Evolutionary conservation across 2,888 invertebrate genomes (phyloP).

Genomic region (Diarsia mendica): DNA sequence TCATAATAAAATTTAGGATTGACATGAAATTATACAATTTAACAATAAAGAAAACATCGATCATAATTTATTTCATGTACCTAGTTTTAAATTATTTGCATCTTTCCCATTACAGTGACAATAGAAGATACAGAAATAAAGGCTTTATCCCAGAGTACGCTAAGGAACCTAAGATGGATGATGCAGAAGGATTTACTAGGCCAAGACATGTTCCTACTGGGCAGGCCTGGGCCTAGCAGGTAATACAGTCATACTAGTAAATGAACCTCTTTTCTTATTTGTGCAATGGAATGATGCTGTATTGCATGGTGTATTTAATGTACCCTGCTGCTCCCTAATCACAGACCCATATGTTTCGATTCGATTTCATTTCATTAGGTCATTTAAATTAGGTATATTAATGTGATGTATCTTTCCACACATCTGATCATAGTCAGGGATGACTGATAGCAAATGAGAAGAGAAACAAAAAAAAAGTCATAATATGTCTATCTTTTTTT

Average conservation of each 20-base stretch:
- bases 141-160: conserved; percentile 92
- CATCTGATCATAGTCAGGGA: too few species aligned
- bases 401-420: too few species aligned
- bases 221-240: conserved; percentile 95
- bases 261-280: not conserved
- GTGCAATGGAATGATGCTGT: not conserved
- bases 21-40: too few species aligned
- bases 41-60: not conserved
- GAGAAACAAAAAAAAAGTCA: too few species aligned
- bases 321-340: not conserved
- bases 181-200: conserved; percentile 97
- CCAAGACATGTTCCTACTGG: conserved; percentile 98
- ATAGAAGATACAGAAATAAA: conserved; percentile 89
- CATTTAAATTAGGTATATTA: too few species aligned
- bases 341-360: too few species aligned
- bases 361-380: too few species aligned
- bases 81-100: not conserved
- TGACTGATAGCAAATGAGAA: too few species aligned
- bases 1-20: too few species aligned
- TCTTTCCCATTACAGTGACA: conserved; percentile 77
- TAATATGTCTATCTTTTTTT: too few species aligned
- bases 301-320: not conserved
- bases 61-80: not conserved
- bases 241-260: not conserved
- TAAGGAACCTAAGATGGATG: conserved; percentile 98